These are phyloP conservation scores for Isurus oxyrinchus DNA, from an alignment of 2,113 vertebrate genomes.

Conservation along the genomic window DNA sequence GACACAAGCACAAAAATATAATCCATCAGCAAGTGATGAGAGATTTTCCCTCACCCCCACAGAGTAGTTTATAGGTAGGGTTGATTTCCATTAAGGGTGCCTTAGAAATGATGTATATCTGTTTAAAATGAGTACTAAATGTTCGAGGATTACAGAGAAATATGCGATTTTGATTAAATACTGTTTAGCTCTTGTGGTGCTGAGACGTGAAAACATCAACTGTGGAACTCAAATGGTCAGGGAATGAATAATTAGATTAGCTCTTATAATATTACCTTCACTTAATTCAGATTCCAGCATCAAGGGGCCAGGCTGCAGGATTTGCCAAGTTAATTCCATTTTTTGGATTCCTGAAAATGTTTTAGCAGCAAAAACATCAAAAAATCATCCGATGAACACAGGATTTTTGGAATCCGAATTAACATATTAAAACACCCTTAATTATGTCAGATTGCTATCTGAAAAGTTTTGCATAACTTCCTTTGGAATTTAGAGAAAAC, in stretches of 20 bases:
- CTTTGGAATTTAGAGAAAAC: background rate
- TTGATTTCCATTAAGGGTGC: background rate
- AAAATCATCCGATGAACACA: background rate
- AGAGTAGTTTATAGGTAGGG: background rate
- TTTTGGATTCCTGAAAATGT: background rate
- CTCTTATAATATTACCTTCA: background rate
- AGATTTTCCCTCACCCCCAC: background rate
- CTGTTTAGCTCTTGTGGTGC: background rate
- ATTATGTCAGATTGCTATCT: no score
- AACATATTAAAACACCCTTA: background rate
- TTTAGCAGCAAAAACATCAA: background rate
- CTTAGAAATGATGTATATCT: background rate
- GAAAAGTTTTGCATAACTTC: background rate
- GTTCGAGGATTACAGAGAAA: background rate
- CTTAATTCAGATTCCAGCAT: background rate
- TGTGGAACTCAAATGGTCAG: background rate
- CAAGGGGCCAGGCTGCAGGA: background rate
- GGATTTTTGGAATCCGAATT: background rate
- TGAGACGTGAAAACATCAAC: background rate
- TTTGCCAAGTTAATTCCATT: background rate
- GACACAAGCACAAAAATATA: background rate
- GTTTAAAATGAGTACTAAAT: background rate
- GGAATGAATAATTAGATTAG: background rate
- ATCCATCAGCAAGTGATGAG: background rate
- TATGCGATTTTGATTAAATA: background rate